Evolutionary conservation across 1,140 invertebrate genomes (phyloP).

Genomic region (Hermetia illucens): DNA sequence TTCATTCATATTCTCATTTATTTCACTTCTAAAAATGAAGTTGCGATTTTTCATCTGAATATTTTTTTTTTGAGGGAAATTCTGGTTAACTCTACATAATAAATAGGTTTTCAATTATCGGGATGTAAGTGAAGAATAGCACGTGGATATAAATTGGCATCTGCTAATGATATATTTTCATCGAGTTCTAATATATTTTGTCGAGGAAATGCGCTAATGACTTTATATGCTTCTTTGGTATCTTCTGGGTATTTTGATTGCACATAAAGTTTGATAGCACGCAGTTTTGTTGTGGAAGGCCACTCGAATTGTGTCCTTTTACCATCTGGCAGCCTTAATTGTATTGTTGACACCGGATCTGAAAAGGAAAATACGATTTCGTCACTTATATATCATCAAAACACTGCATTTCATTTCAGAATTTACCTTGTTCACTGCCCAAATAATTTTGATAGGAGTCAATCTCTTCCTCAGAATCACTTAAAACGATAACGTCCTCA

Average conservation of each 20-base stretch:
- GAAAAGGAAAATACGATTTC: constrained; percentile 1
- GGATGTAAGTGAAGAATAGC: constrained; percentile 26
- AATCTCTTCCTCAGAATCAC: background rate
- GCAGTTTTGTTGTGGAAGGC: constrained; percentile 24
- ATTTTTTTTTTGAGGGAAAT: too few species aligned
- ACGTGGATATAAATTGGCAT: constrained; percentile 26
- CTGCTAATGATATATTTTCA: constrained; percentile 17
- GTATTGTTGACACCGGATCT: constrained; percentile 15
- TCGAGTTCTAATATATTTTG: constrained; percentile 21
- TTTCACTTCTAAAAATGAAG: too few species aligned
- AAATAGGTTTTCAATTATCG: constrained; percentile 26
- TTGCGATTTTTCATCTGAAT: too few species aligned
- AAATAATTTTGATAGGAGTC: constrained; percentile 10
- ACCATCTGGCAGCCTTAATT: constrained; percentile 19
- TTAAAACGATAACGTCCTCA: too few species aligned
- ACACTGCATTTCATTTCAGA: background rate
- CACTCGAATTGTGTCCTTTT: constrained; percentile 26
- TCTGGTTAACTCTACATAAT: too few species aligned
- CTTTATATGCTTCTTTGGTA: constrained; percentile 18
- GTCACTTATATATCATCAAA: background rate
- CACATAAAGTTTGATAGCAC: constrained; percentile 21
- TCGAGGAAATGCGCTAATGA: constrained; percentile 27
- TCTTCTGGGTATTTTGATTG: constrained; percentile 23
- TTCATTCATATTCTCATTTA: too few species aligned
- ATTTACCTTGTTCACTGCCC: constrained; percentile 5